Evolutionary conservation across 2,888 invertebrate species (phyloP), one percentile per base, ranked within the genome.

Genomic region (Phyllotreta striolata): DNA sequence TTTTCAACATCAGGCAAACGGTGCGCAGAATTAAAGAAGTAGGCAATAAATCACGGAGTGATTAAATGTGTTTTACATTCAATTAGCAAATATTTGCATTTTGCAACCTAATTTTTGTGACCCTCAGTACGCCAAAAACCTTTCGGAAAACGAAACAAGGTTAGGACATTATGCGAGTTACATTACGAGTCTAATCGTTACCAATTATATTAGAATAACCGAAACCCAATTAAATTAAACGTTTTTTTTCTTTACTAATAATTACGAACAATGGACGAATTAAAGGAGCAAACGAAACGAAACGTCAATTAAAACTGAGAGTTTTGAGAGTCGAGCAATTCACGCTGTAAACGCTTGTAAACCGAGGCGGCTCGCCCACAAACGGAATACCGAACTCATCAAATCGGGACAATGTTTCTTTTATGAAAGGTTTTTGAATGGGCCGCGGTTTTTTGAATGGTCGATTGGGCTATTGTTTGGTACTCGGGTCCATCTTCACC

Each of bases 401-500:
- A 66, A 65, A 67, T 63, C 66, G 1, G 24, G 61, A 72, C 69
- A 68, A 69, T 62, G 68, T 66, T 68, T 65, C 71, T 70, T 64
- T 70, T 66, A 64, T 66, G 64, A 37, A 63, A 66, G 68, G 66
- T 67, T 67, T 63, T 69, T 24, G n/a, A n/a, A n/a, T n/a, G n/a
- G n/a, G 40, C 57, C 62, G 57, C 57, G 44, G 39, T 39, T 64
- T 64, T 66, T 64, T 55, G 66, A 67, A 66, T 59, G 66, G 63
- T 67, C 69, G 69, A 70, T 70, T 71, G 69, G 70, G 63, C 70
- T 64, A 71, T 73, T 73, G 73, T n/a, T n/a, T n/a, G n/a, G n/a
- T n/a, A n/a, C n/a, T n/a, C n/a, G n/a, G n/a, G n/a, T 73, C 70
- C 70, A 71, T 39, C 56, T 57, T 61, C 61, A 54, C 64, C 64